Evolutionary conservation across 2,888 invertebrate genomes (phyloP), one percentile per base, ranked within the genome.

Genomic region (Cordilura impudica): DNA sequence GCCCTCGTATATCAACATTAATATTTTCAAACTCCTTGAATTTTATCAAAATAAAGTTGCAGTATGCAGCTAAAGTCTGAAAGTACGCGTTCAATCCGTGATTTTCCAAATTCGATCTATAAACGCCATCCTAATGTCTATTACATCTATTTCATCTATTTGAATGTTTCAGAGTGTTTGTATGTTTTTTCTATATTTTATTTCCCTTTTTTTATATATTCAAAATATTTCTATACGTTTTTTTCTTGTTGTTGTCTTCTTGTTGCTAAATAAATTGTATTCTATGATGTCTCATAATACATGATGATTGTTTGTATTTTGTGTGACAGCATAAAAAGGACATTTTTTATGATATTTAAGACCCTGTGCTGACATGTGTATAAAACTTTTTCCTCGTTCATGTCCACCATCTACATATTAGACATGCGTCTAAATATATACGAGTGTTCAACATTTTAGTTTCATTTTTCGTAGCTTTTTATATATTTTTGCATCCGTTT

Each of bases 401-500:
- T 4, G 12, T 21, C 14, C n/a, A 23, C 51, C 26, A 23, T 8
- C 14, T 21, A 14, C 51, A 23, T 51, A 39, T n/a, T 47, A 31
- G 54, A 54, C 66, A 66, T 66, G 39, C 56, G 49, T 56, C 63
- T 43, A 29, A 61, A 61, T 51, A 39, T 49, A 29, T 23, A n/a
- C n/a, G n/a, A n/a, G n/a, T n/a, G 16, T 58, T 58, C 35, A 69
- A 19, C 58, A 23, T 58, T 58, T 23, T 39, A 58, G 51, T 26
- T 53, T 51, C 10, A 14, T 53, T 53, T 53, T 2, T 26, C 2
- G 26, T 3, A 19, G 39, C 23, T 29, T 8, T 49, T 10, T 66
- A 31, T 66, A 54, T 67, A 67, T 67, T 67, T 73, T 61, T 74
- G 74, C 61, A 74, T 74, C 53, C 67, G 74, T 67, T 74, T 58